Evolutionary conservation across 2,113 vertebrate genomes (phyloP), one percentile per base, ranked within the genome.

Genomic region (Calyptomena viridis): DNA sequence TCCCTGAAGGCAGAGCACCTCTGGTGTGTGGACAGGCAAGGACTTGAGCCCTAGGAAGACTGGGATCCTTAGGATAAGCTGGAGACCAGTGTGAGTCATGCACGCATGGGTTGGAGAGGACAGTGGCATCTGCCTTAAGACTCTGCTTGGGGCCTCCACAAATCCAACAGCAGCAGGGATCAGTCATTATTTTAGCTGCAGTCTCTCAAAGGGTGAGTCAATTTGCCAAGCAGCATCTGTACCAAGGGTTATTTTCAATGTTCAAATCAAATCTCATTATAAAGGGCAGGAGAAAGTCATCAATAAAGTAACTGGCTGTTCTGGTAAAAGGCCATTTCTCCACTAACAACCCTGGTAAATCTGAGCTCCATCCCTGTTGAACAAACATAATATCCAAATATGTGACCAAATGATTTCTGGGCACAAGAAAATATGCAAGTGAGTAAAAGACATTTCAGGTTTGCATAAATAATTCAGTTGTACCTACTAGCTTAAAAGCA

Each of bases 271-370:
- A 89, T 55, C 68, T 84, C 47, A 71, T 76, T 68, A 39, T 44
- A 90, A 89, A 92, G 37, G 12, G 42, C 58, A n/a, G 28, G 46
- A 56, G 8, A 89, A 78, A 94, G 56, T 27, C 56, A 87, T 63
- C 86, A 75, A 71, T 84, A 84, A 92, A 95, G 33, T 52, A 93
- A 94, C 92, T 79, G 64, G 60, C 35, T 78, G 1, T 75, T 91
- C 60, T 90, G 76, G 42, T 72, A 89, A 90, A 88, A 77, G 22
- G 56, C 60, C 73, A 60, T 89, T 89, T 97, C 35, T 18, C 18
- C 47, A 84, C 49, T 81, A 56, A 78, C 73, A 68, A 63, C 52
- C 46, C 33, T 71, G 55, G 50, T 80, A 88, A 92, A 90, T 74
- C 50, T 53, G 58, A 90, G 74, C 42, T 93, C 35, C 46, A 86